A percentile compares a stretch with the other conserved stretches of the same genome.
phyloP scores from a whole-genome alignment of 2,888 invertebrate genomes.

The Adelphocoris suturalis region DNA sequence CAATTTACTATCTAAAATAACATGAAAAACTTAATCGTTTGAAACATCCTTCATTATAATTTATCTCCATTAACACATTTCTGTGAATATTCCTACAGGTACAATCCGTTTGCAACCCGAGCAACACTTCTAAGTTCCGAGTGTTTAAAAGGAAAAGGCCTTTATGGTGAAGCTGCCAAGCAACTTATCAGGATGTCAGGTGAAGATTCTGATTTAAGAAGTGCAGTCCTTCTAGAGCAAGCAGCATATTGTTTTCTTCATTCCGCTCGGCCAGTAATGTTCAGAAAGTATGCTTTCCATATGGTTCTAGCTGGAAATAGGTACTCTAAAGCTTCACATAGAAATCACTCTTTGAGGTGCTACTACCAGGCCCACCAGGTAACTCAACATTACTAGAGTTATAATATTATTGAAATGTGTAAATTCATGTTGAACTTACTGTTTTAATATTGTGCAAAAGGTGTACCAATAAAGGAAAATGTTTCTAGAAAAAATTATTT shows the following conservation, averaged over 20 bases:
- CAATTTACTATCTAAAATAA: too few species aligned
- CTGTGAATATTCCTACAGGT: slow-evolving; percentile 11
- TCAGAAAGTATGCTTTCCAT: slow-evolving; percentile 96
- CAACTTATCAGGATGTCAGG: slow-evolving; percentile 97
- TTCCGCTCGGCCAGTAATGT: slow-evolving; percentile 85
- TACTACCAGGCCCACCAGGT: slow-evolving; percentile 95
- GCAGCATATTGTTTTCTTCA: slow-evolving; percentile 94
- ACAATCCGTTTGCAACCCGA: slow-evolving; percentile 90
- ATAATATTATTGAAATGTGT: too few species aligned
- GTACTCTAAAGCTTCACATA: slow-evolving; percentile 94
- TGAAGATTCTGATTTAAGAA: slow-evolving; percentile 97
- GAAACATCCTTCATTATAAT: too few species aligned
- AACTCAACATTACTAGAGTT: slow-evolving; percentile 58
- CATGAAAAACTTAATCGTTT: too few species aligned
- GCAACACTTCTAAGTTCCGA: slow-evolving; percentile 94
- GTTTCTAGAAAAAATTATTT: too few species aligned
- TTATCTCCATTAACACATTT: too few species aligned
- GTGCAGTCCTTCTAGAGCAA: slow-evolving; percentile 95
- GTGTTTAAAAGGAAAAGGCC: slow-evolving; percentile 88
- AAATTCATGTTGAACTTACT: too few species aligned
- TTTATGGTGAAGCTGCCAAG: slow-evolving; percentile 95
- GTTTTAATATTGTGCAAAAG: too few species aligned
- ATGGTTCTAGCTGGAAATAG: slow-evolving; percentile 97
- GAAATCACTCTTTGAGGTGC: slow-evolving; percentile 93
- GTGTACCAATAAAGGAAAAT: too few species aligned